Percentiles rank a stretch among this genome's conserved stretches.
These are phyloP conservation scores for Meriones unguiculatus DNA, from an alignment of 2,113 vertebrate genomes.

Conservation along the genomic window DNA sequence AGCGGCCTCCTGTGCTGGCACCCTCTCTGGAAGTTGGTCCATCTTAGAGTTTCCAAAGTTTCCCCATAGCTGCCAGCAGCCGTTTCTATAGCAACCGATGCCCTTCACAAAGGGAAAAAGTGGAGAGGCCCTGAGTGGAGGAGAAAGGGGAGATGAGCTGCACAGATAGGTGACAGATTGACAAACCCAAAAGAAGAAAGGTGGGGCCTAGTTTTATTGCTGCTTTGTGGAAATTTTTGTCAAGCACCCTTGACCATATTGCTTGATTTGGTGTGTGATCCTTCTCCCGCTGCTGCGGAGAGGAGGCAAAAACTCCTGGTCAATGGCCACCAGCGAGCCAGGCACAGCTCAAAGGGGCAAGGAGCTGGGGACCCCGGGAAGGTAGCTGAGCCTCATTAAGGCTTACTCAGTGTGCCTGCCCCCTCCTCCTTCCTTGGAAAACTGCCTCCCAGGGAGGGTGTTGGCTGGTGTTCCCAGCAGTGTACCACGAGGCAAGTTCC, in stretches of 20 bases:
- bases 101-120: background rate
- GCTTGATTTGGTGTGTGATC: background rate
- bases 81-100: slow-evolving; percentile 82
- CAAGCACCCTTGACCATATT: background rate
- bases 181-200: background rate
- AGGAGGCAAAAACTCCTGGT: background rate
- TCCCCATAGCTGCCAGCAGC: slow-evolving; percentile 45
- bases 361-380: background rate
- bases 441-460: no score
- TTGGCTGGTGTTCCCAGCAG: background rate
- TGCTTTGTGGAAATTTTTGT: background rate
- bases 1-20: background rate
- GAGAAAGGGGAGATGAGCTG: background rate
- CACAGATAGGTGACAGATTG: background rate
- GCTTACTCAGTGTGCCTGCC: background rate
- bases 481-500: background rate
- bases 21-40: background rate
- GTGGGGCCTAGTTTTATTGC: background rate
- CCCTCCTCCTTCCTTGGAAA: background rate
- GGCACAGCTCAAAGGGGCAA: background rate
- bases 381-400: background rate
- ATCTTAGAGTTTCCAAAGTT: slow-evolving; percentile 20
- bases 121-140: slow-evolving; percentile 7
- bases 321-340: background rate
- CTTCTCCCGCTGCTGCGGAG: background rate